These are phyloP conservation scores for Pteria penguin DNA, from an alignment of 2,888 invertebrate species.

Conservation along the genomic window DNA sequence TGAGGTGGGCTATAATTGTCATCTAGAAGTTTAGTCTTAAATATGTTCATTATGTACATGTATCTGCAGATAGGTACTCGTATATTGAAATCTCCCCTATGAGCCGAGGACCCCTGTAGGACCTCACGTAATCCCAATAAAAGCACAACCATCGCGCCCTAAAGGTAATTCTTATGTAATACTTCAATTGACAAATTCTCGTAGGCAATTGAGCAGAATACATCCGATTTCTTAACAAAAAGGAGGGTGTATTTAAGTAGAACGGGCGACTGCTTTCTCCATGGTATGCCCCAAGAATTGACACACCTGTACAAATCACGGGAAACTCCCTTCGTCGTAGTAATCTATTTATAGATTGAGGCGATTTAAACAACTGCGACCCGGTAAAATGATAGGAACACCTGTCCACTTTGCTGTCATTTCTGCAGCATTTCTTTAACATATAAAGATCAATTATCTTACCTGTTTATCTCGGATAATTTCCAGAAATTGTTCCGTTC, in stretches of 20 bases:
- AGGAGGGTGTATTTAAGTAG: not conserved
- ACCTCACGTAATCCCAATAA: too few species aligned
- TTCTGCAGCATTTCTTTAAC: not conserved
- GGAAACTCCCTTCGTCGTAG: constrained; percentile 24
- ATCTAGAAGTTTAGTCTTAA: too few species aligned
- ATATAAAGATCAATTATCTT: constrained; percentile 29
- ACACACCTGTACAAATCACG: not conserved
- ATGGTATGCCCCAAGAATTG: not conserved
- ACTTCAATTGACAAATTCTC: too few species aligned
- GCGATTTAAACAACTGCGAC: constrained; percentile 32
- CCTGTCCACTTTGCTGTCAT: constrained; percentile 13
- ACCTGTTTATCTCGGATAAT: constrained; percentile 64
- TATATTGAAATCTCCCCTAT: too few species aligned
- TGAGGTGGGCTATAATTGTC: too few species aligned
- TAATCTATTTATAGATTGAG: constrained; percentile 5
- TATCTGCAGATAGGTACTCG: too few species aligned
- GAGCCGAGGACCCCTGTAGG: too few species aligned
- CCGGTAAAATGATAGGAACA: constrained; percentile 5
- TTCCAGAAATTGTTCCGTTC: constrained; percentile 58
- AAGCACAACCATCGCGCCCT: too few species aligned
- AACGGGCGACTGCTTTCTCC: not conserved
- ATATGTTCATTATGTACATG: too few species aligned
- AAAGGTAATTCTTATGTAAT: too few species aligned
- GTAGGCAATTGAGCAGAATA: too few species aligned
- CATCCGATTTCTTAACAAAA: not conserved